Evolutionary conservation across 2,888 invertebrate species (phyloP).

Genomic region (Drosophila yooni): DNA sequence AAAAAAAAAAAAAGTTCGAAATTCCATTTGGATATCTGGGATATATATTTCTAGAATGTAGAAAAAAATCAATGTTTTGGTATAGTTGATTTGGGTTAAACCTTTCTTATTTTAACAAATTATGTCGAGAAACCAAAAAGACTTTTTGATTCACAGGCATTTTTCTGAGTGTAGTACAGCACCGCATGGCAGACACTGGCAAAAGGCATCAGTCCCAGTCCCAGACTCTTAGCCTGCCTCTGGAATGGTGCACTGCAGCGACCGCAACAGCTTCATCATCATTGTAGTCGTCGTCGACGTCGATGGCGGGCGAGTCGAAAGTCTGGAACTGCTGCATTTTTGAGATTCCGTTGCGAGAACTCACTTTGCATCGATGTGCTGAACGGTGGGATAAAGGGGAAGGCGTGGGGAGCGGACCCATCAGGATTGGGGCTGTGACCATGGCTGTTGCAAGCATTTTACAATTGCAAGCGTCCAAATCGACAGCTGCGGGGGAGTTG

Average conservation of each 20-base stretch:
- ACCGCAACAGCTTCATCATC: slow-evolving; percentile 76
- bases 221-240: slow-evolving; percentile 22
- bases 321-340: slow-evolving; percentile 71
- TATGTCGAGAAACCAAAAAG: neutral
- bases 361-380: slow-evolving; percentile 61
- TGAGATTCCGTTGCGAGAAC: slow-evolving; percentile 72
- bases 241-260: slow-evolving; percentile 43
- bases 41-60: neutral
- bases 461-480: slow-evolving; percentile 55
- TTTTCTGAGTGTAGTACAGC: slow-evolving; percentile 20
- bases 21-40: too few relatives aligned
- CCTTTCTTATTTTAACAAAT: neutral
- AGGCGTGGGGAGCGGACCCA: neutral
- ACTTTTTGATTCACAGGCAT: neutral
- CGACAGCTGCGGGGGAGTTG: neutral
- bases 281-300: slow-evolving; percentile 21
- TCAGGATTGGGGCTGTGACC: slow-evolving; percentile 15
- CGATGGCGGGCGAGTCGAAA: slow-evolving; percentile 41
- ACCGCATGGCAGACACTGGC: slow-evolving; percentile 25
- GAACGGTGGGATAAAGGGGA: slow-evolving; percentile 4
- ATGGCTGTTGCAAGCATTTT: slow-evolving; percentile 52
- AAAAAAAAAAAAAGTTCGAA: too few relatives aligned
- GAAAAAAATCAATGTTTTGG: neutral
- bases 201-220: slow-evolving; percentile 15
- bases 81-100: too few relatives aligned